These are phyloP conservation scores for Actias luna DNA, from an alignment of 2,888 invertebrate species.

Conservation along the genomic window DNA sequence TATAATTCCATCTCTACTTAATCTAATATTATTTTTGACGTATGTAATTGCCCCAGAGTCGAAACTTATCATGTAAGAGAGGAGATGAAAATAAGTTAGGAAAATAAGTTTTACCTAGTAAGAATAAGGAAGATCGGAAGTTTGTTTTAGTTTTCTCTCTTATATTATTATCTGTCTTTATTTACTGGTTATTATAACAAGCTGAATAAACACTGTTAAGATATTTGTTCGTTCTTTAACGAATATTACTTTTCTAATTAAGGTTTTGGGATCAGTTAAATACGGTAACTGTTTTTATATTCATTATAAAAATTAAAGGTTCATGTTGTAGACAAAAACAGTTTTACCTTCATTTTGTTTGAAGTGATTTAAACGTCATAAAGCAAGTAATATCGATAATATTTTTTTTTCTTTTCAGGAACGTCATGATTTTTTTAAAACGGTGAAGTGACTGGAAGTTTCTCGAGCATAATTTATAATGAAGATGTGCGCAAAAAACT, in stretches of 20 bases:
- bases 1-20: constrained; percentile 18
- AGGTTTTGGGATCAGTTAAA: not conserved
- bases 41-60: constrained; percentile 38
- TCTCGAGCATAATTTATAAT: constrained; percentile 25
- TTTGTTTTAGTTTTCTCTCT: constrained; percentile 29
- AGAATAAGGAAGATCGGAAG: constrained; percentile 42
- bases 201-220: not conserved
- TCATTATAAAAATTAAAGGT: not conserved
- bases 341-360: not conserved
- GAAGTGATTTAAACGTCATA: constrained; percentile 2
- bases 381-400: not conserved
- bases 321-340: not conserved
- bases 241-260: not conserved
- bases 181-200: constrained; percentile 32
- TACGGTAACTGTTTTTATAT: not conserved
- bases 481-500: constrained; percentile 40
- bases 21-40: constrained; percentile 31
- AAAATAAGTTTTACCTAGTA: constrained; percentile 46
- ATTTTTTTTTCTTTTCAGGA: constrained; percentile 14
- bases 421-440: constrained; percentile 10
- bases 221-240: not conserved
- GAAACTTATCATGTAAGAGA: constrained; percentile 42
- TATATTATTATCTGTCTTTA: constrained; percentile 33
- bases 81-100: constrained; percentile 35
- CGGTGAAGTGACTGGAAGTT: constrained; percentile 22